phyloP scores from a whole-genome alignment of 2,113 vertebrate genomes.

The Phrynocephalus versicolor region DNA sequence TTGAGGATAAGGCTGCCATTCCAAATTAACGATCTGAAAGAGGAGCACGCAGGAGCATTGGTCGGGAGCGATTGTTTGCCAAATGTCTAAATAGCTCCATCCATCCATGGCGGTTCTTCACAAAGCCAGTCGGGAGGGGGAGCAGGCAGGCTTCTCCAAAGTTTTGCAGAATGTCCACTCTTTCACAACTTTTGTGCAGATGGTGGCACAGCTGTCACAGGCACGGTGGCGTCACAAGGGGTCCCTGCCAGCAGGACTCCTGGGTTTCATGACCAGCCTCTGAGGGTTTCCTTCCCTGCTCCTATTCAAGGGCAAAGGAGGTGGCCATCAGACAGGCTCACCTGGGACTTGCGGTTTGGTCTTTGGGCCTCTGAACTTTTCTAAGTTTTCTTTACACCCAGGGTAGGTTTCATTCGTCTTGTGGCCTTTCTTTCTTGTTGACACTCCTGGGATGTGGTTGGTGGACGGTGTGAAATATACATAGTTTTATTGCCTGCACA shows the following conservation, averaged over 20 bases:
- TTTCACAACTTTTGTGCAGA: neutral
- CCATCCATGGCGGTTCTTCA: neutral
- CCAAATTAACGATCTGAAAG: conserved; percentile 45
- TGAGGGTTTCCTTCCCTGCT: neutral
- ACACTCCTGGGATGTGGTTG: neutral
- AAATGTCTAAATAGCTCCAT: neutral
- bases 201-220: neutral
- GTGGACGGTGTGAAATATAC: neutral
- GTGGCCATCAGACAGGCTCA: neutral
- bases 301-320: neutral
- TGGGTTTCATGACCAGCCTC: neutral
- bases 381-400: neutral
- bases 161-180: neutral
- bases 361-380: neutral
- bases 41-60: neutral
- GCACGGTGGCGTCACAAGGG: neutral
- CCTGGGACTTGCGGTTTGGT: neutral
- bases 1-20: conserved; percentile 20
- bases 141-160: neutral
- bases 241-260: neutral
- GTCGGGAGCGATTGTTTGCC: neutral
- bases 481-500: neutral
- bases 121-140: neutral
- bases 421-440: neutral
- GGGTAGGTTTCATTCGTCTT: neutral